Evolutionary conservation across 2,888 invertebrate genomes (phyloP).

Genomic region (Brachypterus glaber): DNA sequence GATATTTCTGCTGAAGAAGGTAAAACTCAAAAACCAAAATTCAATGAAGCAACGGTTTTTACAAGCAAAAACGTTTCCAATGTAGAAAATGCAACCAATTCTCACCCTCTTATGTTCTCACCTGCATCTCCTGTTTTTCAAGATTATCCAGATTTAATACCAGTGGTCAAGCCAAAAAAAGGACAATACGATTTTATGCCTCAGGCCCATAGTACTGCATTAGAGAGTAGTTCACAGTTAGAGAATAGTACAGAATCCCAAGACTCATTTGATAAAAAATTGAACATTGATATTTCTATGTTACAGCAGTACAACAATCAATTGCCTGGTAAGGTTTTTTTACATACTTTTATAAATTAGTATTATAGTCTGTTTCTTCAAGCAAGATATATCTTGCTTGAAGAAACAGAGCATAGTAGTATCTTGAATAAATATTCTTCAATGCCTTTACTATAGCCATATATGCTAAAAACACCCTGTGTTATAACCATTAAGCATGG

Average conservation of each 20-base stretch:
- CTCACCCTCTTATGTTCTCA: constrained; percentile 39
- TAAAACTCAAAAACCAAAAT: too few species aligned
- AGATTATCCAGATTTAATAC: constrained; percentile 38
- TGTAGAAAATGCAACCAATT: constrained; percentile 38
- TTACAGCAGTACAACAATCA: constrained; percentile 31
- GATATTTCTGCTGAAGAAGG: too few species aligned
- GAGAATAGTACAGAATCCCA: constrained; percentile 22
- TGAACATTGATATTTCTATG: constrained; percentile 27
- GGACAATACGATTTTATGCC: constrained; percentile 30
- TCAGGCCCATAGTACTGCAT: constrained; percentile 31
- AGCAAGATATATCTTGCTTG: too few species aligned
- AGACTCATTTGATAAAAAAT: constrained; percentile 26
- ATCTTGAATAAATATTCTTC: too few species aligned
- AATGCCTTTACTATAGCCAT: too few species aligned
- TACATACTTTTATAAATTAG: too few species aligned
- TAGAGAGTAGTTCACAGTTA: constrained; percentile 21
- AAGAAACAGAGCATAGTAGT: too few species aligned
- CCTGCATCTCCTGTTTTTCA: constrained; percentile 33
- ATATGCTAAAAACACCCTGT: too few species aligned
- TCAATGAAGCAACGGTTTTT: too few species aligned
- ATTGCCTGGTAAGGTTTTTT: constrained; percentile 28
- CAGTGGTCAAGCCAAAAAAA: constrained; percentile 32
- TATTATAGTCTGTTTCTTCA: too few species aligned
- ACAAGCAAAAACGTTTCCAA: constrained; percentile 9
- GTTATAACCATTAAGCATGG: too few species aligned